phyloP scores from a whole-genome alignment of 2,797 vertebrate genomes.

The Antennarius maculatus region DNA sequence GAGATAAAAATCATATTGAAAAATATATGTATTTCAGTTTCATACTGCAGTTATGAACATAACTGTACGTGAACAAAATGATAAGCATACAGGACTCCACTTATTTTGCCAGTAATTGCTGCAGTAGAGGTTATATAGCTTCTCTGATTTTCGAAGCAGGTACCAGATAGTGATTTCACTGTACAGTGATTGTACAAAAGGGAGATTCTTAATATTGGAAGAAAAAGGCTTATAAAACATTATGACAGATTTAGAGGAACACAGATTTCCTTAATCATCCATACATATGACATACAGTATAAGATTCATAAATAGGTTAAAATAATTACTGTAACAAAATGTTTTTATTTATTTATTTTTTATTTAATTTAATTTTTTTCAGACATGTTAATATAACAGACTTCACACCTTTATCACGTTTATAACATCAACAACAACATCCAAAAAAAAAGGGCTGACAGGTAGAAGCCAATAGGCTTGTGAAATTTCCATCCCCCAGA shows the following conservation, averaged over 20 bases:
- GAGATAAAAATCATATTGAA: constrained; percentile 33
- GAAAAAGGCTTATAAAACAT: neutral
- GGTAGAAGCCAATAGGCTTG: too few species aligned
- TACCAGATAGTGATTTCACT: neutral
- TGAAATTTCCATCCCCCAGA: too few species aligned
- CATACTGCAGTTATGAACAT: constrained; percentile 11
- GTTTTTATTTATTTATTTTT: too few species aligned
- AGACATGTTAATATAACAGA: too few species aligned
- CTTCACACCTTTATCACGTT: too few species aligned
- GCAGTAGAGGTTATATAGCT: constrained; percentile 8
- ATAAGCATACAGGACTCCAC: neutral
- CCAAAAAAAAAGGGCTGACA: too few species aligned
- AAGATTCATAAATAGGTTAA: too few species aligned
- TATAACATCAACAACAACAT: too few species aligned
- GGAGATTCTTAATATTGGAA: constrained; percentile 4
- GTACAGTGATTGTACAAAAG: constrained; percentile 48
- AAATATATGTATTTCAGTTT: neutral
- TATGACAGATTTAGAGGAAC: neutral
- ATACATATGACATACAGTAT: too few species aligned
- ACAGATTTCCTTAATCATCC: neutral
- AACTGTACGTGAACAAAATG: constrained; percentile 22
- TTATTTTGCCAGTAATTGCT: constrained; percentile 4
- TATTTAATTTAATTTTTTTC: too few species aligned
- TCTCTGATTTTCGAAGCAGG: constrained; percentile 21
- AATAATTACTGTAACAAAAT: too few species aligned